Evolutionary conservation across 1,140 invertebrate species (phyloP).

Genomic region (Callitettix versicolor): DNA sequence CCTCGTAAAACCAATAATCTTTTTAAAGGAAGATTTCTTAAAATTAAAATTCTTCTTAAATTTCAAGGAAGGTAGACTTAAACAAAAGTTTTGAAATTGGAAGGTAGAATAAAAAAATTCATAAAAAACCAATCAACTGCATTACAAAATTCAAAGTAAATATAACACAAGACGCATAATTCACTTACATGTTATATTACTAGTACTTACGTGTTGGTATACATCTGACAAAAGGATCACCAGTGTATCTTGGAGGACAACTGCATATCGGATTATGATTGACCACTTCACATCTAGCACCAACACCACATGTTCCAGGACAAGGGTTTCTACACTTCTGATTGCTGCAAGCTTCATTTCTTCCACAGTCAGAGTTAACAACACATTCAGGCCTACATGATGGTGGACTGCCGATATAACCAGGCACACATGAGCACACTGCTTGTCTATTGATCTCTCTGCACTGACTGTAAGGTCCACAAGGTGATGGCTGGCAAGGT

Average conservation of each 20-base stretch:
- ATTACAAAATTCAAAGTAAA: too few relatives aligned
- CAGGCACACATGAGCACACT: slow-evolving; percentile 51
- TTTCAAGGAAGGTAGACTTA: too few relatives aligned
- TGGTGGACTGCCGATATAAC: slow-evolving; percentile 49
- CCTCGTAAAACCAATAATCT: too few relatives aligned
- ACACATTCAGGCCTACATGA: slow-evolving; percentile 54
- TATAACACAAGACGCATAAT: too few relatives aligned
- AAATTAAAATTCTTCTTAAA: too few relatives aligned
- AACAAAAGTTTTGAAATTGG: too few relatives aligned
- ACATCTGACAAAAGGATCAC: slow-evolving; percentile 57
- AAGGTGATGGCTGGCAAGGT: slow-evolving; percentile 42
- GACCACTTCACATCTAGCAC: slow-evolving; percentile 55
- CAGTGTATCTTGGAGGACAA: slow-evolving; percentile 48
- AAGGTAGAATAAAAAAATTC: too few relatives aligned
- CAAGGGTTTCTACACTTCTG: slow-evolving; percentile 58
- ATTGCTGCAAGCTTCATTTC: slow-evolving; percentile 53
- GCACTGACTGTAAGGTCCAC: slow-evolving; percentile 48
- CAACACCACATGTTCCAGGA: slow-evolving; percentile 53
- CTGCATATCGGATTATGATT: slow-evolving; percentile 61
- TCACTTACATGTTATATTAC: too few relatives aligned
- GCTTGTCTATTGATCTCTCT: slow-evolving; percentile 46
- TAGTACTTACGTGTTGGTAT: too few relatives aligned
- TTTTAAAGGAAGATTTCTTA: too few relatives aligned
- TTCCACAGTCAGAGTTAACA: slow-evolving; percentile 52
- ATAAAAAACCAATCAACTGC: too few relatives aligned